These are phyloP conservation scores for Cataglyphis albicans DNA, from an alignment of 2,888 invertebrate species.

Conservation along the genomic window DNA sequence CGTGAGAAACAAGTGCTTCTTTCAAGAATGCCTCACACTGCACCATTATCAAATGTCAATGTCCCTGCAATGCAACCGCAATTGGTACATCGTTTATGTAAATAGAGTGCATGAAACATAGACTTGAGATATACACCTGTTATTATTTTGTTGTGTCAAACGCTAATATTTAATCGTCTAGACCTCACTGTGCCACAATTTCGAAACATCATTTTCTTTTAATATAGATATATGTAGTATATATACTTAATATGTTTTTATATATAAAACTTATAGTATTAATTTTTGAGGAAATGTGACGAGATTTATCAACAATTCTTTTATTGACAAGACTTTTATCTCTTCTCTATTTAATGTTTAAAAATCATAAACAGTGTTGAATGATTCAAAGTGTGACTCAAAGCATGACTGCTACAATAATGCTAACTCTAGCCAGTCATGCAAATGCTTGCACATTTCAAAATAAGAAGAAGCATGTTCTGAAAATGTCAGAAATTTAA, in stretches of 20 bases:
- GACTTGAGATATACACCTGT: not conserved
- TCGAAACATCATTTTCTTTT: not conserved
- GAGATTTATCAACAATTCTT: not conserved
- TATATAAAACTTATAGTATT: not conserved
- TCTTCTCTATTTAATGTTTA: not conserved
- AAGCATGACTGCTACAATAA: not conserved
- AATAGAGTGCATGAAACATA: not conserved
- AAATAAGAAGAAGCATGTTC: not conserved
- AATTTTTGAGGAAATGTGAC: not conserved
- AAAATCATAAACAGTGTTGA: not conserved
- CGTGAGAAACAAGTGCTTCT: conserved; percentile 4
- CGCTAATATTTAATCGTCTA: not conserved
- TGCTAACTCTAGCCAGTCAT: not conserved
- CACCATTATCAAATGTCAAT: conserved; percentile 11
- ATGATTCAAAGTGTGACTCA: not conserved
- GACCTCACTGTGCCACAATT: not conserved
- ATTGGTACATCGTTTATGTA: not conserved
- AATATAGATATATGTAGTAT: not conserved
- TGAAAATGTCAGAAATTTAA: not conserved
- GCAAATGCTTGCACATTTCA: not conserved
- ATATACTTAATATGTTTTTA: not conserved
- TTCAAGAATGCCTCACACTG: not conserved
- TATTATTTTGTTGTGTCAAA: not conserved
- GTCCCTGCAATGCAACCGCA: not conserved
- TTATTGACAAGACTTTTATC: not conserved